Evolutionary conservation across 2,797 vertebrate genomes (phyloP).

Genomic region (Sardinella longiceps): DNA sequence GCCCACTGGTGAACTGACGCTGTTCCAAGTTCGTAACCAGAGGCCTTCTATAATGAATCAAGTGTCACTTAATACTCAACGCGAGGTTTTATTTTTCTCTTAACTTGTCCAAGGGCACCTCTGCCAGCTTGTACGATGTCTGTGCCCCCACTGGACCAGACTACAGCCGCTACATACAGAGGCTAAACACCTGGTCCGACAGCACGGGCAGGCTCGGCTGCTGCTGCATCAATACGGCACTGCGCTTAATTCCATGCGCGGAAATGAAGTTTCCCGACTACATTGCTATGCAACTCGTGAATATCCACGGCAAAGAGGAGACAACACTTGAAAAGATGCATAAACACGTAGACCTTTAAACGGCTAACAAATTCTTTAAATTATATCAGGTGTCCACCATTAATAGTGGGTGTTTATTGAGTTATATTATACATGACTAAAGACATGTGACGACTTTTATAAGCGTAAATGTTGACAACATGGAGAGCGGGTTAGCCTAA

Average conservation of each 20-base stretch:
- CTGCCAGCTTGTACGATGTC: not conserved
- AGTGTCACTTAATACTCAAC: conserved; percentile 42
- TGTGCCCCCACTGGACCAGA: not conserved
- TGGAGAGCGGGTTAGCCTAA: not conserved
- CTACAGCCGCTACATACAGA: not conserved
- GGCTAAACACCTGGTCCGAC: conserved; percentile 1
- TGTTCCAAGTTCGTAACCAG: conserved; percentile 21
- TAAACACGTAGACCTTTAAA: not conserved
- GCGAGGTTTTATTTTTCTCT: conserved; percentile 35
- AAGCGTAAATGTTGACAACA: not conserved
- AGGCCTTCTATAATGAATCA: conserved; percentile 44
- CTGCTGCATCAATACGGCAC: conserved; percentile 40
- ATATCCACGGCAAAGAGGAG: not conserved
- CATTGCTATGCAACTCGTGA: conserved; percentile 13
- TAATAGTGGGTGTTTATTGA: not conserved
- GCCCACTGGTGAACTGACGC: not conserved
- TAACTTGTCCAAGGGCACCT: not conserved
- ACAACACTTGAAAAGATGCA: not conserved
- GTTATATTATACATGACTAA: not conserved
- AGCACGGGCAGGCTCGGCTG: not conserved
- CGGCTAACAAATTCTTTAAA: not conserved
- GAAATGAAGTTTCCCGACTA: not conserved
- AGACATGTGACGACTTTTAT: not conserved
- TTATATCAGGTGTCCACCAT: not conserved
- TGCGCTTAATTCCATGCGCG: conserved; percentile 21